Evolutionary conservation across 2,797 vertebrate genomes (phyloP), one percentile per base, ranked within the genome.

Genomic region (Ctenopoma kingsleyae): DNA sequence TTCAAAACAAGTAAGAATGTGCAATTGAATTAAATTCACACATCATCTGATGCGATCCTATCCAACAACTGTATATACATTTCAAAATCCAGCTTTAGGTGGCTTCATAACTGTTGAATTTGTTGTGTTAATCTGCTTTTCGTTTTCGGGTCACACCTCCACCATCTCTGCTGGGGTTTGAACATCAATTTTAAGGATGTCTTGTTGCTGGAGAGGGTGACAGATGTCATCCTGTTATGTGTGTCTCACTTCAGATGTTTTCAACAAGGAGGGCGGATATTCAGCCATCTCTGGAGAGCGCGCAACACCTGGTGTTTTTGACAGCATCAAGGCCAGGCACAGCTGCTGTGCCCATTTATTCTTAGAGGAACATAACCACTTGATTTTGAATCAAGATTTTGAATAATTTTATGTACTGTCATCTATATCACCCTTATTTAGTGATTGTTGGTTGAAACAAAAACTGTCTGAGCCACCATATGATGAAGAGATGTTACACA

Each of bases 1-100:
- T 90, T 98, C 97, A 15, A 98, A 98, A 82, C 97, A 98, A 93
- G 97, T 96, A 68, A 64, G 68, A 41, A 8, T n/a, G 13, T 46
- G 27, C 41, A 48, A 59, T 22, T 1, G 0, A 16, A 16, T 19
- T 1, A 16, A 43, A 53, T 23, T 23, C 5, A 27, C 44, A 23
- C 17, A 19, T 25, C 4, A 32, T n/a, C 35, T 48, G 5, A 52
- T 25, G 8, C 0, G 43, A 16, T 46, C 4, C n/a, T 17, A 30
- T 60, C 47, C 16, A 43, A 57, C 44, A 59, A 1, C 17, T 38
- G 25, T 1, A 3, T 9, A 9, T 17, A 22, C 9, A 32, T 41
- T 30, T 23, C 11, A 48, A 54, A 25, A 50, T 19, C 36, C 30
- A 12, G 47, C 5, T 40, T 38, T 13, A 30, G 22, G 50, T 54